Conservation (phyloP, 2,888 invertebrate species). For the Melipona bicolor region DNA sequence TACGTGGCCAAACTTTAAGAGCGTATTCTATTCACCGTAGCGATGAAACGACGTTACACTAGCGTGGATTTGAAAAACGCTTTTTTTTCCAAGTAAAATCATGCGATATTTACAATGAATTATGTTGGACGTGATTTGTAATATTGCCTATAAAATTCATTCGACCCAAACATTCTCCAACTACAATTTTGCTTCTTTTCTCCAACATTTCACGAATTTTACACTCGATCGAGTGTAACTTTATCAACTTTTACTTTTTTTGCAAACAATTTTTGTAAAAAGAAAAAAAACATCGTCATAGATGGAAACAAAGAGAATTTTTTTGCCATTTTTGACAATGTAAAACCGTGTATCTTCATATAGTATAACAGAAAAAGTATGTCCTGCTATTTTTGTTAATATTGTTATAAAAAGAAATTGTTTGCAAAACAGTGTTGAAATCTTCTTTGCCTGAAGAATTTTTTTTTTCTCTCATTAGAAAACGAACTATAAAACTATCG, state of each 20-base stretch:
- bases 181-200: not conserved
- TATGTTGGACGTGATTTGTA: not conserved
- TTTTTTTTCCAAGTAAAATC: too few species aligned
- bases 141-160: not conserved
- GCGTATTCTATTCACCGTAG: not conserved
- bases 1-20: constrained; percentile 3
- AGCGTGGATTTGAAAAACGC: not conserved
- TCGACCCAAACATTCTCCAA: not conserved
- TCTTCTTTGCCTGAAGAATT: too few species aligned
- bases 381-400: too few species aligned
- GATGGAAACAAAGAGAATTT: too few species aligned
- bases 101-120: not conserved
- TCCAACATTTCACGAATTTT: not conserved
- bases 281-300: too few species aligned
- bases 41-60: not conserved
- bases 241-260: not conserved
- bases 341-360: too few species aligned
- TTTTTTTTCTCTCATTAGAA: too few species aligned
- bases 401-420: too few species aligned
- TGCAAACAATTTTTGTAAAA: too few species aligned
- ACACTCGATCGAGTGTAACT: not conserved
- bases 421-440: too few species aligned
- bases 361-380: too few species aligned
- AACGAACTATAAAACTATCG: not conserved
- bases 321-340: too few species aligned